Evolutionary conservation across 2,888 invertebrate genomes (phyloP), one percentile per base, ranked within the genome.

Genomic region (Phengaris arion): DNA sequence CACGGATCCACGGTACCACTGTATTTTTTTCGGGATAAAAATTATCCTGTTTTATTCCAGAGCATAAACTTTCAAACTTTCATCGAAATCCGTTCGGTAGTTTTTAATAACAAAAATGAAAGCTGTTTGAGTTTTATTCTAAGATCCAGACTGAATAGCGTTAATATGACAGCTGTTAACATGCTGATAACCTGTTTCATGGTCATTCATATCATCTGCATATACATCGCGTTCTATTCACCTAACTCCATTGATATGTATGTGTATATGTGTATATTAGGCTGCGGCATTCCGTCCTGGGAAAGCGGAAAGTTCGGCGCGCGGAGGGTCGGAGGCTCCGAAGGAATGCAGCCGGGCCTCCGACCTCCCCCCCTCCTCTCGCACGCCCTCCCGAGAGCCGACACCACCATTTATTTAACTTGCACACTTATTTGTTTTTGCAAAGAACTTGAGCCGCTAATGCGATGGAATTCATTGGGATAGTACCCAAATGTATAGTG

Each of bases 281-380:
- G 85, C 86, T 85, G 84, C 85, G 83, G 85, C 83, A 85, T 85
- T 85, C 83, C 84, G 82, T 84, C 82, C 82, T 84, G 86, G 88
- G 87, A 88, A 88, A 89, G 87, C 86, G 82, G 86, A 82, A 81
- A 81, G 81, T 81, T 81, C 81, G 82, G 80, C 80, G 81, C 79
- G 80, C 79, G 83, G 84, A 83, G 84, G 87, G 87, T 86, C 87
- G 88, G 87, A 90, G 90, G 91, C 88, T 89, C 81, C 86, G 85
- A 82, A 89, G 91, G 93, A 93, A 93, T 93, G 93, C 89, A 89
- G 87, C 89, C 89, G 88, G 85, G 84, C 87, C 80, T 78, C 82
- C 78, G 79, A 79, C 80, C 77, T 80, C 76, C 77, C 77, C 78
- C 76, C 76, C 76, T 75, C 69, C 77, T 74, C 70, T 78, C 75